Conservation (phyloP, 2,797 vertebrate species). For the Setipinna tenuifilis region DNA sequence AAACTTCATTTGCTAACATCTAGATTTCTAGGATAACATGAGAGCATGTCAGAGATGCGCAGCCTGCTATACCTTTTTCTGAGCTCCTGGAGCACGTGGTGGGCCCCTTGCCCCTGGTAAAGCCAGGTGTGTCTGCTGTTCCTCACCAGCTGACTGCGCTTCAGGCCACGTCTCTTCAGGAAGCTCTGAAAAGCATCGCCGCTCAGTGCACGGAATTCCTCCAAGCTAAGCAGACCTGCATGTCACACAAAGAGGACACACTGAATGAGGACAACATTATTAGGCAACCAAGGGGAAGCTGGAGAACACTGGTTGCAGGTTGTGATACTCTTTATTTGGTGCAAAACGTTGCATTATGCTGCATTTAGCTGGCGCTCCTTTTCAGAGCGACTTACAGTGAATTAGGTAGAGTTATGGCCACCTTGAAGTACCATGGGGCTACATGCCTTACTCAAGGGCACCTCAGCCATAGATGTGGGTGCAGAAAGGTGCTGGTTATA, state of each 20-base stretch:
- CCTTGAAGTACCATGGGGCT: no score
- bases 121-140: conserved; percentile 98
- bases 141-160: conserved; percentile 91
- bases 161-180: conserved; percentile 85
- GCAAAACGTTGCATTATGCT: no score
- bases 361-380: no score
- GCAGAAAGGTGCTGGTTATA: no score
- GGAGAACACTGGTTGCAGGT: no score
- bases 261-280: background rate
- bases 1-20: no score
- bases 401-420: no score
- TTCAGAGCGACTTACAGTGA: no score
- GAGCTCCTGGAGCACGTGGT: conserved; percentile 89
- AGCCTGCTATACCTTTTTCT: conserved; percentile 80
- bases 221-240: conserved; percentile 88
- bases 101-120: conserved; percentile 94
- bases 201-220: conserved; percentile 91
- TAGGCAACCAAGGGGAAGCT: no score
- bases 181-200: conserved; percentile 94
- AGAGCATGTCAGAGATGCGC: background rate
- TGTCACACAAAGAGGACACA: conserved; percentile 32
- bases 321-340: no score
- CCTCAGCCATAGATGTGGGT: no score
- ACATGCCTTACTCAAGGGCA: no score
- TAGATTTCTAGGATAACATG: background rate